These are phyloP conservation scores for Amphimallon solstitiale DNA, from an alignment of 2,888 invertebrate species.

Conservation along the genomic window DNA sequence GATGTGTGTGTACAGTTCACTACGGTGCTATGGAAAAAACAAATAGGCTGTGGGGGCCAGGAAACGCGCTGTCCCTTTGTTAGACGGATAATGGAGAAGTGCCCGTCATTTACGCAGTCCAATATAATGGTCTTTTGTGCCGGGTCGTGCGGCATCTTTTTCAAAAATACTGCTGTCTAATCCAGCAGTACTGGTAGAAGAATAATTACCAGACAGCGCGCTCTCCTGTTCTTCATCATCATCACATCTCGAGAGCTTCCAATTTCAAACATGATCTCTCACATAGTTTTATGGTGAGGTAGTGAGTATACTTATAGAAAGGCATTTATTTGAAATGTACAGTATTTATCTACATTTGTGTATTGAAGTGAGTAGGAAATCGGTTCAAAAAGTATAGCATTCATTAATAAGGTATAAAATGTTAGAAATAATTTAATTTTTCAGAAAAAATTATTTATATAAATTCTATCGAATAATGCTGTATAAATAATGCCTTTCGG, in stretches of 20 bases:
- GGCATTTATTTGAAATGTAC: too few relatives aligned
- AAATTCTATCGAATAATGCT: too few relatives aligned
- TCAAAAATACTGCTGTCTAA: conserved; percentile 51
- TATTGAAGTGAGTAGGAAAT: too few relatives aligned
- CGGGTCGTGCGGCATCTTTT: conserved; percentile 42
- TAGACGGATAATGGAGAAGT: conserved; percentile 45
- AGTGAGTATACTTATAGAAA: too few relatives aligned
- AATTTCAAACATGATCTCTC: conserved; percentile 16
- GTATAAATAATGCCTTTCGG: too few relatives aligned
- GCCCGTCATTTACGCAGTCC: conserved; percentile 50
- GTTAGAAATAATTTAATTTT: too few relatives aligned
- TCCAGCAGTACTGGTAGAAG: conserved; percentile 47
- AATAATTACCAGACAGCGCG: conserved; percentile 49
- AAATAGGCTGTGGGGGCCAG: conserved; percentile 36
- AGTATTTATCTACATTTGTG: too few relatives aligned
- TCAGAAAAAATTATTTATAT: too few relatives aligned
- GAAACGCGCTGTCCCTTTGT: conserved; percentile 35
- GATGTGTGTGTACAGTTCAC: neutral
- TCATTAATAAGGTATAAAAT: too few relatives aligned
- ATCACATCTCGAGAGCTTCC: conserved; percentile 23
- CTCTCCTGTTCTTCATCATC: conserved; percentile 6
- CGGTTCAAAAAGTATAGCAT: too few relatives aligned
- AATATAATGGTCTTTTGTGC: conserved; percentile 49
- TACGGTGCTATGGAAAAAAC: conserved; percentile 35
- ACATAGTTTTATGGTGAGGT: neutral